Base-by-base conservation (phyloP, 2,888 invertebrate genomes). In the Torymus texanus region DNA sequence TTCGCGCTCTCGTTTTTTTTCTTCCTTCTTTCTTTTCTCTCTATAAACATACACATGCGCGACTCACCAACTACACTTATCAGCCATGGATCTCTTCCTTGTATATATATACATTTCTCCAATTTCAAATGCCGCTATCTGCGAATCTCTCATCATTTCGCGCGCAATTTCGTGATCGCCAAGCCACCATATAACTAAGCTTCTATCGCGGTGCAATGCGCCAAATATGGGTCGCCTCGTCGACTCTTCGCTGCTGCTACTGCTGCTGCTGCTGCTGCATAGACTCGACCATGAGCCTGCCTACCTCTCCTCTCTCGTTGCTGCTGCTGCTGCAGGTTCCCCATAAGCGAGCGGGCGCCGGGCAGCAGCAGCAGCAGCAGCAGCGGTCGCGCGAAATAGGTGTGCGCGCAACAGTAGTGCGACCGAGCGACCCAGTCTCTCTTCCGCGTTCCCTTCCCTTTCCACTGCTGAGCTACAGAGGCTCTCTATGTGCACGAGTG, bases 391-490 rank as follows among this genome's bases (percentile, higher is more conserved):
- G 84, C 83, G 82, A 86, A 84, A 85, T 87, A 86, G 86, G 88
- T 85, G 87, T 86, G 87, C 88, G 87, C 86, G 86, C 88, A 88
- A 88, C 88, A 88, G 88, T 87, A 86, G 87, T 86, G 86, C 88
- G 89, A 89, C 89, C 88, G 89, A 88, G 88, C 89, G 89, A 90
- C 89, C 89, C 87, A 90, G 88, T 89, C 89, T 65, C 68, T 79
- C 79, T 81, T 75, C 81, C 78, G 81, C 81, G 81, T 75, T 81
- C 81, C 41, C 75, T 89, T 88, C 89, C 89, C 88, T 87, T 88
- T 89, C 88, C 89, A 88, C 41, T 8, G 41, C 41, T 41, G 8
- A 41, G 41, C 41, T 41, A 41, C 8, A 41, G 41, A 8, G 8
- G 5, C 1, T 41, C 41, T 41, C 8, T 41, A 41, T 8, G 41